Percentiles rank a stretch among this genome's conserved stretches.
These are phyloP conservation scores for Varanus komodoensis DNA, from an alignment of 2,113 vertebrate species.

Conservation along the genomic window DNA sequence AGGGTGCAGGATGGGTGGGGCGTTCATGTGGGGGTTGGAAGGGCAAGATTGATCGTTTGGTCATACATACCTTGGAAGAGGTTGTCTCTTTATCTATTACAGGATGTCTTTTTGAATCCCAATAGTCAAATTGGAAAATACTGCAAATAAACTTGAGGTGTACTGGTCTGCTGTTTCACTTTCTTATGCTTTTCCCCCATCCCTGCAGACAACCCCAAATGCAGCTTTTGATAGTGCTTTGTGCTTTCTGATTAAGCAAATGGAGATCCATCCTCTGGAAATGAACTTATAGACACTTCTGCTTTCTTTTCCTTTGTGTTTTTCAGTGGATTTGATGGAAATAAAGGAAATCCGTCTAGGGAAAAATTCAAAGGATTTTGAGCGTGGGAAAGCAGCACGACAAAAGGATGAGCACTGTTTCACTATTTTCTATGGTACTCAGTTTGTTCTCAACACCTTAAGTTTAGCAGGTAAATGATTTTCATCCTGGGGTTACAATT, in stretches of 20 bases:
- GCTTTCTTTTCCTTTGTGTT: conserved; percentile 30
- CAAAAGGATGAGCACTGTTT: conserved; percentile 90
- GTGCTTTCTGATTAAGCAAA: not conserved
- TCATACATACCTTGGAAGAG: not conserved
- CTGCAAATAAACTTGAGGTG: not conserved
- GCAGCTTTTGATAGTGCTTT: not conserved
- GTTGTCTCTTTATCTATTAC: not conserved
- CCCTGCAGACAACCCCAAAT: not conserved
- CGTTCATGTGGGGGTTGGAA: not conserved
- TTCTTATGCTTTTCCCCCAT: too few species aligned
- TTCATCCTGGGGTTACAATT: rapidly evolving
- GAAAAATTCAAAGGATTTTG: conserved; percentile 94
- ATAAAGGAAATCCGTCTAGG: conserved; percentile 93
- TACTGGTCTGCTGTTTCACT: not conserved
- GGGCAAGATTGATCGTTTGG: too few species aligned
- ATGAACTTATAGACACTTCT: not conserved
- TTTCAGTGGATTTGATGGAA: conserved; percentile 94
- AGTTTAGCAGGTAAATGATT: conserved; percentile 87
- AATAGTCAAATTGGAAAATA: not conserved
- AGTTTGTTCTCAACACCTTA: conserved; percentile 93
- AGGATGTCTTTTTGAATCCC: not conserved
- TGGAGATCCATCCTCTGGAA: not conserved
- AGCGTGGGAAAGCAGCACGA: conserved; percentile 88
- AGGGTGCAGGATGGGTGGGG: not conserved
- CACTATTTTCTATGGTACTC: conserved; percentile 91